Conservation (phyloP, 2,888 invertebrate species). For the Hedya salicella region DNA sequence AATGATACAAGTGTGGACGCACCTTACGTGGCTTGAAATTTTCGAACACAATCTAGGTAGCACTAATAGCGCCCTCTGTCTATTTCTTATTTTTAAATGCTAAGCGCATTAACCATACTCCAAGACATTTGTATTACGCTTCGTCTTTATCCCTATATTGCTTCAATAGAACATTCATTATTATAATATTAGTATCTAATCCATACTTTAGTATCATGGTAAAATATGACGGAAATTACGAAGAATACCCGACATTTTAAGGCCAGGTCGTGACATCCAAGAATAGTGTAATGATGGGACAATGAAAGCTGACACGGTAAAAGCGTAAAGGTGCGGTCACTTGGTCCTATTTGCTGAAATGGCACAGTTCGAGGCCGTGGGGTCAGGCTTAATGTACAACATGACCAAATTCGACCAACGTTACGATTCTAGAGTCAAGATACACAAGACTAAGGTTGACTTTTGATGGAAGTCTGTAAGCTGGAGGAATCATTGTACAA, state of each 20-base stretch:
- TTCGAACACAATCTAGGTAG: no score
- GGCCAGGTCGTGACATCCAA: constrained; percentile 35
- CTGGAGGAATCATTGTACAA: constrained; percentile 57
- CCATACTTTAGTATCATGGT: no score
- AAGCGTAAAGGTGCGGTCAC: constrained; percentile 65
- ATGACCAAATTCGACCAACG: constrained; percentile 43
- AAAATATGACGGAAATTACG: constrained; percentile 9
- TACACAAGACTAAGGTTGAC: constrained; percentile 8
- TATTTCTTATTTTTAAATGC: no score
- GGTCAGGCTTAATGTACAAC: constrained; percentile 58
- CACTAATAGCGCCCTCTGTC: no score
- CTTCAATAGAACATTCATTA: no score
- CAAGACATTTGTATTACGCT: no score
- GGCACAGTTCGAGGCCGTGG: constrained; percentile 64
- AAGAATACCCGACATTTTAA: background rate
- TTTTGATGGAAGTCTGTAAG: constrained; percentile 34
- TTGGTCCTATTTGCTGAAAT: constrained; percentile 61
- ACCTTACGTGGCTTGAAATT: no score
- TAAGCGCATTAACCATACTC: no score
- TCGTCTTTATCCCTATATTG: no score
- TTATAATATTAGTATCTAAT: no score
- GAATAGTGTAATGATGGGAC: constrained; percentile 47
- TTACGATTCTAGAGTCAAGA: constrained; percentile 14
- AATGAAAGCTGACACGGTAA: constrained; percentile 55
- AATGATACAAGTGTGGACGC: no score